Base-by-base conservation (phyloP, 2,113 vertebrate genomes). In the Cariama cristata region DNA sequence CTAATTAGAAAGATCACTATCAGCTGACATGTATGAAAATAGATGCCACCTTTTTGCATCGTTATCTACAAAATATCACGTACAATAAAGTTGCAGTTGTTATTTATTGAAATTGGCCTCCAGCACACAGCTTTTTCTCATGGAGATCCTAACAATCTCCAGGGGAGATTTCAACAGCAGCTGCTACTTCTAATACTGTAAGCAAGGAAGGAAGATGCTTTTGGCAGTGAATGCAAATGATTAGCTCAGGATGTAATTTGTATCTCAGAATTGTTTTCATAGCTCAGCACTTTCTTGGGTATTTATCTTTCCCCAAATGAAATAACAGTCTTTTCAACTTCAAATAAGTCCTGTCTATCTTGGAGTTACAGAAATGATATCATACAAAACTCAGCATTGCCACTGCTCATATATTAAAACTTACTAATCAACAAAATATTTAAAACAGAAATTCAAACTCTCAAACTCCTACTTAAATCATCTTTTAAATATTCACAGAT, bases 221-320 rank as follows among this genome's bases (percentile, higher is more conserved):
- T 96, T 95, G 94, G 86, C 88, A 92, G 68, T 97, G 96, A 95
- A 96, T 96, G 47, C 0, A 52, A 97, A 94, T 97, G 95, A 97
- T 97, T 97, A 97, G 92, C 79, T 94, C 93, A 97, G 96, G 94
- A 95, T 97, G 95, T 90, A 94, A 97, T 97, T 97, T 97, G 90
- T 96, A 86, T 94, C 82, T 86, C 94, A 95, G 92, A 97, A 97
- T 95, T 95, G 95, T 97, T 97, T 95, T 93, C 72, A 93, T 92
- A 96, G 86, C 86, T 95, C 95, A 97, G 94, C 96, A 97, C 53
- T 96, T 97, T 97, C 95, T 93, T 86, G 88, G 88, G 79, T 92
- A 92, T 97, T 97, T 96, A 90, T 96, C 95, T 95, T 93, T 90
- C 44, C 90, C 72, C 88, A 96, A 64, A 80, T 82, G 94, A 96